A percentile compares a stretch with the other conserved stretches of the same genome.
phyloP scores from a whole-genome alignment of 2,797 vertebrate genomes.

The Trichosurus vulpecula region DNA sequence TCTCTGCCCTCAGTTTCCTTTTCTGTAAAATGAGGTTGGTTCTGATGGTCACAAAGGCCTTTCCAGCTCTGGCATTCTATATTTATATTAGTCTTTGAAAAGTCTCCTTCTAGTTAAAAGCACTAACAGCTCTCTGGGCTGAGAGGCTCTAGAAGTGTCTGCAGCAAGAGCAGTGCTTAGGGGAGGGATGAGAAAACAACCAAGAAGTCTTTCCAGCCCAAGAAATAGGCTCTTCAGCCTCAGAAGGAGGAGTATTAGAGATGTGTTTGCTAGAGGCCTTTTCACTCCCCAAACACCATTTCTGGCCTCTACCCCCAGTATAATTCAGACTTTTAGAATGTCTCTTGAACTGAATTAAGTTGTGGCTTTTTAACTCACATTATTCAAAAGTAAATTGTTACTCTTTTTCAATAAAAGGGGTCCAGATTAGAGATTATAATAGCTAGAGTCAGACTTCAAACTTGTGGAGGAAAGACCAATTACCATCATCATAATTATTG shows the following conservation, averaged over 20 bases:
- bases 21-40: neutral
- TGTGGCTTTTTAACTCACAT: neutral
- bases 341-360: neutral
- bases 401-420: neutral
- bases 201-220: neutral
- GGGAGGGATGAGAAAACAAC: neutral
- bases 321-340: neutral
- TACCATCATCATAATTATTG: neutral
- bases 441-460: neutral
- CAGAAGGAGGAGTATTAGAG: neutral
- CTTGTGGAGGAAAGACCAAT: neutral
- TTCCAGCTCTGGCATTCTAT: neutral
- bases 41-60: neutral
- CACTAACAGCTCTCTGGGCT: neutral
- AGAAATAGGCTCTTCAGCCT: neutral
- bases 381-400: neutral
- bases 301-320: neutral
- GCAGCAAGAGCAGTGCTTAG: neutral
- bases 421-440: neutral
- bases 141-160: neutral
- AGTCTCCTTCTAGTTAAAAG: neutral
- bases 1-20: neutral
- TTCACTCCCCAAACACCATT: neutral
- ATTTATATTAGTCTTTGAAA: neutral
- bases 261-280: neutral